Base-by-base conservation (phyloP, 2,797 vertebrate genomes). In the Lutjanus campechanus region DNA sequence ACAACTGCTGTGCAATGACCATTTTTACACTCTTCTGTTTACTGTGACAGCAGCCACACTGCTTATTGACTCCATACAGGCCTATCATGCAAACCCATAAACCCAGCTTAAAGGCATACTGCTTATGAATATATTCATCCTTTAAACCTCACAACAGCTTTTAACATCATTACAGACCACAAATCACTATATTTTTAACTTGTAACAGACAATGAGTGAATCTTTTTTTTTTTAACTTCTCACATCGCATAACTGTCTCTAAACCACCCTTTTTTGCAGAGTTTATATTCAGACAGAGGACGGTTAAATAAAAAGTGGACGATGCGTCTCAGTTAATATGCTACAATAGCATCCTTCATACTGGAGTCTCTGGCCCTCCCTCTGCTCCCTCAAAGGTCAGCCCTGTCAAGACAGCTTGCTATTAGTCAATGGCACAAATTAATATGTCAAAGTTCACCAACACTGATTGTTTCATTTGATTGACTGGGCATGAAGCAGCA, bases 301-400 rank as follows among this genome's bases (percentile, higher is more conserved):
- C 7, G 2, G 20, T 29, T 7, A 49, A 29, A 62, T 60, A 44
- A 55, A 20, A 54, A 49, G 17, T 19, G 43, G 16, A 68, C 8
- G 15, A 1, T 66, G 64, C 10, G 41, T 43, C 29, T 36, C 13
- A 54, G 58, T 22, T 70, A n/a, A 19, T 46, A 9, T 50, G 3
- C 36, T 2, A 16, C 68, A n/a, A 40, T 19, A 46, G 13, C 62
- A 40, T 47, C 40, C 17, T 13, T n/a, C 29, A 36, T 36, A 40
- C 44, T 20, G 2, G 13, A 15, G 51, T 59, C 40, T 58, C 12
- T 41, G 43, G 54, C 44, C 11, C 44, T 60, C 29, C 10, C 51
- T 29, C 22, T 50, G 50, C 40, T 79, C 9, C 22, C 40, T 46
- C 41, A 40, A 43, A 69, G 54, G 49, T 58, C 71, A 75, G 49